phyloP scores from a whole-genome alignment of 2,888 invertebrate genomes.

The Dryococelus australis region DNA sequence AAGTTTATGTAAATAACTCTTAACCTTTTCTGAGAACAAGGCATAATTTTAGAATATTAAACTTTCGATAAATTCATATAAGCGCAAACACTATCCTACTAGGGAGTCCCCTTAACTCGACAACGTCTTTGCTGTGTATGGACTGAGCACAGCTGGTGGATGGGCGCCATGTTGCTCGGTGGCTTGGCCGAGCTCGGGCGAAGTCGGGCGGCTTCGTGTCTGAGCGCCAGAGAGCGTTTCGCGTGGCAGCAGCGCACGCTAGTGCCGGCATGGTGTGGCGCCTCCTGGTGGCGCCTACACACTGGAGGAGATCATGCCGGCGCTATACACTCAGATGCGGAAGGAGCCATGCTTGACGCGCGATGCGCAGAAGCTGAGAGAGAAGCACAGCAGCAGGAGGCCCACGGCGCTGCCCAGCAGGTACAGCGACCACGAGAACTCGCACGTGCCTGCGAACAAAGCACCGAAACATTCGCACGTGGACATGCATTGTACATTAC shows the following conservation, averaged over 20 bases:
- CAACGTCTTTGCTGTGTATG: too few species aligned
- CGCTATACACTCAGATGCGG: constrained; percentile 61
- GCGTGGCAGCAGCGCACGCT: neutral
- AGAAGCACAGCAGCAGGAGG: constrained; percentile 63
- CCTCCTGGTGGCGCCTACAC: constrained; percentile 24
- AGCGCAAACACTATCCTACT: too few species aligned
- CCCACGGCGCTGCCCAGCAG: constrained; percentile 62
- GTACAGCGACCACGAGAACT: constrained; percentile 66
- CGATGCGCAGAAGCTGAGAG: constrained; percentile 66
- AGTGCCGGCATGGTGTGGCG: neutral
- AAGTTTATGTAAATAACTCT: too few species aligned
- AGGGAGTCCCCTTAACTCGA: too few species aligned
- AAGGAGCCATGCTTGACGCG: constrained; percentile 63
- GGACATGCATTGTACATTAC: neutral
- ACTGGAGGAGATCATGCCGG: constrained; percentile 53
- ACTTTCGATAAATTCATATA: too few species aligned
- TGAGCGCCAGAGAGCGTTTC: neutral
- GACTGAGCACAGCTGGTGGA: too few species aligned
- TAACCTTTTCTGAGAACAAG: too few species aligned
- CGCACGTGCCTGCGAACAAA: constrained; percentile 62
- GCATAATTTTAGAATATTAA: too few species aligned
- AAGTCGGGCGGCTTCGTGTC: neutral
- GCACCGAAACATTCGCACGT: constrained; percentile 32
- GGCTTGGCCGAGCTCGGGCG: neutral
- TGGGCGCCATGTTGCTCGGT: neutral